Base-by-base conservation (phyloP, 2,888 invertebrate genomes). In the Drosophila melanosoma region DNA sequence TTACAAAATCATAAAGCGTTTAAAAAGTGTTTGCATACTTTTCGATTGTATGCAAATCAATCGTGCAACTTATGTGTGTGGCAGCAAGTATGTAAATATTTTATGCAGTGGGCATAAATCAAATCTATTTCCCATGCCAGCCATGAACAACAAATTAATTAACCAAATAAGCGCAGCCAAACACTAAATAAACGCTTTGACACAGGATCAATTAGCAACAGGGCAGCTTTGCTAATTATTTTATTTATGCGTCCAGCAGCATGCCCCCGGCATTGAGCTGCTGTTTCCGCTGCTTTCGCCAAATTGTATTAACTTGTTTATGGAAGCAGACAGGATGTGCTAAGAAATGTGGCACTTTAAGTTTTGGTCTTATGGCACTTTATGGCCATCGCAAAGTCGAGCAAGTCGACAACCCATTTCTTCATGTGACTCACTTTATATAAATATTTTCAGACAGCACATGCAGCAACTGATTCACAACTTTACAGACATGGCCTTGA, bases 261-360 rank as follows among this genome's bases (percentile, higher is more conserved):
- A 59, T 40, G 58, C 79, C 51, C 26, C 48, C 20, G 63, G 68
- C 66, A 36, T n/a, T 4, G 12, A 4, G 15, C 15, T 15, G 32
- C 69, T 49, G 61, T 15, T 35, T 51, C 33, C 59, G 51, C 48
- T 20, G 79, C 53, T 74, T 58, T 62, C 45, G 54, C 53, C 62
- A 87, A 90, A 87, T 85, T 85, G 78, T 90, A 87, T 87, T 87
- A 87, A 87, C 85, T 87, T 88, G 91, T 87, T 90, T 78, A 76
- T 23, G 54, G 7, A 49, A 40, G 23, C 45, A 62, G 17, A 23
- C 51, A 32, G 38, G 36, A 36, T 26, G 26, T 11, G 36, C 26
- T 38, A 1, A 56, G 4, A 38, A n/a, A 12, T 45, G 38, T 11
- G 17, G 26, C 49, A 52, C 29, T 64, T 52, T 36, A 53, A 58